Conservation (phyloP, 2,888 invertebrate species). For the Cantharis rufa region DNA sequence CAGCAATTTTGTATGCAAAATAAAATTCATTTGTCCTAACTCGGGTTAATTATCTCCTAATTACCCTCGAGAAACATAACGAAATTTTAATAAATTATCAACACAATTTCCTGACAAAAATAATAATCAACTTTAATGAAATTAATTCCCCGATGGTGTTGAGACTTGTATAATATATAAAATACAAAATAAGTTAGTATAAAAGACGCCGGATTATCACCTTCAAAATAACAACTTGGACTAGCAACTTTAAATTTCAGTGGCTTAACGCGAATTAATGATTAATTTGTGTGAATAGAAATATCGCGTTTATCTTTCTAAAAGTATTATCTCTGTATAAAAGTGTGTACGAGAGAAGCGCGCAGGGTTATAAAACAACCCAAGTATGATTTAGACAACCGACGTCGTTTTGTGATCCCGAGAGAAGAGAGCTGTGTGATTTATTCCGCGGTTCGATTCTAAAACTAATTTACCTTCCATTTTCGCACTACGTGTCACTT, state of each 20-base stretch:
- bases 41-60: slow-evolving; percentile 35
- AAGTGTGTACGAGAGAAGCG: slow-evolving; percentile 2
- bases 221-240: slow-evolving; percentile 2
- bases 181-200: slow-evolving; percentile 23
- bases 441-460: slow-evolving; percentile 38
- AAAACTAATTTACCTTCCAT: slow-evolving; percentile 42
- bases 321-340: slow-evolving; percentile 11
- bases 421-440: slow-evolving; percentile 30
- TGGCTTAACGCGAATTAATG: slow-evolving; percentile 23
- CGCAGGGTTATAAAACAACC: background rate
- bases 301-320: slow-evolving; percentile 7
- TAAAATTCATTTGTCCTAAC: slow-evolving; percentile 26
- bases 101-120: slow-evolving; percentile 42
- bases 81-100: slow-evolving; percentile 42
- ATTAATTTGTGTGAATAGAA: slow-evolving; percentile 14
- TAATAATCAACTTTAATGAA: slow-evolving; percentile 40
- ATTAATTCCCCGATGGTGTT: slow-evolving; percentile 33
- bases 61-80: slow-evolving; percentile 38
- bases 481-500: slow-evolving; percentile 32
- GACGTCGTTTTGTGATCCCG: slow-evolving; percentile 9
- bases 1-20: slow-evolving; percentile 9
- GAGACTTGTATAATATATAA: slow-evolving; percentile 26
- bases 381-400: slow-evolving; percentile 13
- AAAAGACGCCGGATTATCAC: slow-evolving; percentile 5
- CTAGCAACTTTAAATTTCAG: slow-evolving; percentile 8